phyloP scores from a whole-genome alignment of 2,888 invertebrate genomes.

The Candidula unifasciata region DNA sequence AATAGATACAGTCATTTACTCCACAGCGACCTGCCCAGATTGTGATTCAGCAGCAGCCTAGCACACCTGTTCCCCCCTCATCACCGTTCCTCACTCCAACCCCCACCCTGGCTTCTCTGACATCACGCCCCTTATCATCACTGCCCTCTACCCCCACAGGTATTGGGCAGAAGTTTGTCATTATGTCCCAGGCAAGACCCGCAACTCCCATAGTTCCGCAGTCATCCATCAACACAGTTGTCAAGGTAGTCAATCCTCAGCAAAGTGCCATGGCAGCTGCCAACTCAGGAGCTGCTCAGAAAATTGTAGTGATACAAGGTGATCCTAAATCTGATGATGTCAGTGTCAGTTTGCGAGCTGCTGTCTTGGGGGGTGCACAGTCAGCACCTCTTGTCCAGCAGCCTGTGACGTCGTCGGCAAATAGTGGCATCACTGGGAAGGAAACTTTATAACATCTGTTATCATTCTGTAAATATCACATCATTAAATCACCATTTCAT shows the following conservation, averaged over 20 bases:
- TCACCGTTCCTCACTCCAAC: conserved; percentile 48
- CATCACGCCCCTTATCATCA: conserved; percentile 36
- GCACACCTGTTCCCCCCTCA: conserved; percentile 51
- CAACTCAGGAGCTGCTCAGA: conserved; percentile 45
- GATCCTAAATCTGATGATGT: conserved; percentile 29
- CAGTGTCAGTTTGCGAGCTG: not conserved
- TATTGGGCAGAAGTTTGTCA: conserved; percentile 69
- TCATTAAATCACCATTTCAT: too few species aligned
- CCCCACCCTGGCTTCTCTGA: conserved; percentile 34
- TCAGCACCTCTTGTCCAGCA: not conserved
- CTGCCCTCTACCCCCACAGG: conserved; percentile 57
- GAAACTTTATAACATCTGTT: conserved; percentile 38
- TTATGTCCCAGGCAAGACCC: conserved; percentile 68
- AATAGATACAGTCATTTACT: conserved; percentile 3
- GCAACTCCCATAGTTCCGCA: conserved; percentile 55
- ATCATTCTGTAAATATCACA: not conserved
- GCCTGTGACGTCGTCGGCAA: not conserved
- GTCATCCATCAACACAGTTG: conserved; percentile 60
- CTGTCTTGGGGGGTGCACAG: not conserved
- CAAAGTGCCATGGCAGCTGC: conserved; percentile 48
- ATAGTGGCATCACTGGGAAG: conserved; percentile 39
- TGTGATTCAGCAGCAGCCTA: conserved; percentile 65
- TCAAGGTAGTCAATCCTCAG: conserved; percentile 62
- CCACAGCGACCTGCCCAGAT: conserved; percentile 62
- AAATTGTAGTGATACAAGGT: conserved; percentile 56